These are phyloP conservation scores for Metopolophium dirhodum DNA, from an alignment of 1,140 invertebrate species.

Conservation along the genomic window DNA sequence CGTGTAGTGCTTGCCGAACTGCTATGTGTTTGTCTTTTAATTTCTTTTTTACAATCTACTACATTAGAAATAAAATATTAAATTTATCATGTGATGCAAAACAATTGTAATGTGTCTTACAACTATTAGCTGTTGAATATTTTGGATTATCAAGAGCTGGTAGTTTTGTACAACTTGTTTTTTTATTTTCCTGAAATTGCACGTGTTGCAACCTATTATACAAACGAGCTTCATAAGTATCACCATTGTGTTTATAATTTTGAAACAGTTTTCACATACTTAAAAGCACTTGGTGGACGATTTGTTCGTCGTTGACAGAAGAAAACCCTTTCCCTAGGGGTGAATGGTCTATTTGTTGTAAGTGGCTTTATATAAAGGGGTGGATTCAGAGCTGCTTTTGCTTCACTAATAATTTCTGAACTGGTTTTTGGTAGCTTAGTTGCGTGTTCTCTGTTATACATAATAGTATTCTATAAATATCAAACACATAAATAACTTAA, in stretches of 20 bases:
- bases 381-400: slow-evolving; percentile 66
- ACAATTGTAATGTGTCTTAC: not conserved
- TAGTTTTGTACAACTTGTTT: slow-evolving; percentile 20
- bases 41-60: slow-evolving; percentile 14
- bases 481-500: not conserved
- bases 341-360: slow-evolving; percentile 79
- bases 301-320: slow-evolving; percentile 69
- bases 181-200: slow-evolving; percentile 36
- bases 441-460: slow-evolving; percentile 2
- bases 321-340: slow-evolving; percentile 76
- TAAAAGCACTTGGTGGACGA: slow-evolving; percentile 66
- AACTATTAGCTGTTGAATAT: not conserved
- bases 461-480: not conserved
- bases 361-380: slow-evolving; percentile 65
- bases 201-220: slow-evolving; percentile 32
- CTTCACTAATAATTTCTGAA: slow-evolving; percentile 78
- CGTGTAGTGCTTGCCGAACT: not conserved
- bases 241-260: not conserved
- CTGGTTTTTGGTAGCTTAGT: slow-evolving; percentile 59
- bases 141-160: slow-evolving; percentile 16
- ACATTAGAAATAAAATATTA: too few species aligned
- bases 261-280: slow-evolving; percentile 22
- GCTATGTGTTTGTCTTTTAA: slow-evolving; percentile 18
- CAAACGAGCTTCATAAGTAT: not conserved
- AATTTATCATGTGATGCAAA: not conserved